Base-by-base conservation (phyloP, 2,888 invertebrate genomes). In the Sthenelais limicola region DNA sequence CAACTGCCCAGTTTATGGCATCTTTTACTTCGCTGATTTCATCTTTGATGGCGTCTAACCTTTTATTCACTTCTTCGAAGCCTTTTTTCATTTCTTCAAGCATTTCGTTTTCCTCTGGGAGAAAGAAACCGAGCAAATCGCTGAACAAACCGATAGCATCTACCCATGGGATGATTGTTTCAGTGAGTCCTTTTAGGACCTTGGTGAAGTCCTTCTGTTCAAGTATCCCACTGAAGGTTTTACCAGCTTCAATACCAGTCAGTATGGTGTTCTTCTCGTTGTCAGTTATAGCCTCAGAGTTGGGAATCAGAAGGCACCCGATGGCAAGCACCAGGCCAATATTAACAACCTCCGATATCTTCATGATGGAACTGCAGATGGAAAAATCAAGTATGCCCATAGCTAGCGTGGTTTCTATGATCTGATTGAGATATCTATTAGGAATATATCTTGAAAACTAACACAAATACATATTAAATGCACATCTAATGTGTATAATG, bases 1-100 rank as follows among this genome's bases (percentile, higher is more conserved):
- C 62, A n/a, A 38, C 62, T 3, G 62, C 62, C 62, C 62, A 62
- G 4, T 62, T 26, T 7, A 62, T 62, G 24, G 38, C 38, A 24
- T 62, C 62, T 24, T 62, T 62, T 12, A 62, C 62, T 26, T 62
- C 62, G 12, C 24, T 35, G 9, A 62, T 2, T 12, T 15, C 62
- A 3, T 62, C 62, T 43, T 62, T 62, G 62, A 62, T 62, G 3
- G 21, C 62, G 43, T 62, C 62, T 4, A 56, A 24, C 3, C 56
- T 18, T 18, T 56, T 24, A 56, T 62, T 62, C 9, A 62, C 62
- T 43, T 62, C 62, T 24, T 38, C 1, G 21, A 62, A 62, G 26
- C 62, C 62, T 21, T 38, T 62, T 28, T 62, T 62, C 38, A 62
- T 62, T 12, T 33, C 62, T 12, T 62, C 24, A 24, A 62, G 21